A percentile compares a stretch with the other conserved stretches of the same genome.
phyloP scores from a whole-genome alignment of 2,797 vertebrate species.

The Acipenser transmontanus region DNA sequence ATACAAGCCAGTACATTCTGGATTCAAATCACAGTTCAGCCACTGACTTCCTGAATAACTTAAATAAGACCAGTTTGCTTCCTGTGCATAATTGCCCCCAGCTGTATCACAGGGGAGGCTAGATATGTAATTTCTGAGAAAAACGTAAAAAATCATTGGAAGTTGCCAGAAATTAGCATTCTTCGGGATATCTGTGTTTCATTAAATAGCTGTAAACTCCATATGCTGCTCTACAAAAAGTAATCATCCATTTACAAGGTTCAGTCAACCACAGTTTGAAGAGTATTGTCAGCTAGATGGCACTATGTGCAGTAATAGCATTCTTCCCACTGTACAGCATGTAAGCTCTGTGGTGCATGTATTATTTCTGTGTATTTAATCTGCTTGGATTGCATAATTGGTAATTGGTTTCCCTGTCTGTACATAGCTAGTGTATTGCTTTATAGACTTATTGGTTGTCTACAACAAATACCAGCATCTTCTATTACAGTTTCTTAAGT shows the following conservation, averaged over 20 bases:
- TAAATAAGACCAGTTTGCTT: slow-evolving; percentile 45
- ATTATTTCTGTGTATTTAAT: slow-evolving; percentile 58
- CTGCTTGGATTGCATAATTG: slow-evolving; percentile 25
- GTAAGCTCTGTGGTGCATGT: slow-evolving; percentile 42
- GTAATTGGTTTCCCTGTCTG: slow-evolving; percentile 39
- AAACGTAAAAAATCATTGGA: slow-evolving; percentile 62
- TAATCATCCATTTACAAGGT: neutral
- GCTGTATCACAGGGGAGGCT: slow-evolving; percentile 52
- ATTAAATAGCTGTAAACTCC: slow-evolving; percentile 61
- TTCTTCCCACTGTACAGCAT: slow-evolving; percentile 42
- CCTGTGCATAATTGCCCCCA: slow-evolving; percentile 65
- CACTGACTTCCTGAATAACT: slow-evolving; percentile 45
- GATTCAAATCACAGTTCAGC: slow-evolving; percentile 43
- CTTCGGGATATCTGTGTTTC: slow-evolving; percentile 59
- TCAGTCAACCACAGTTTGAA: neutral
- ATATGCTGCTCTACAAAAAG: slow-evolving; percentile 26
- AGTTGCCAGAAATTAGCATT: slow-evolving; percentile 67
- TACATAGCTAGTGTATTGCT: slow-evolving; percentile 14
- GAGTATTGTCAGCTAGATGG: slow-evolving; percentile 15
- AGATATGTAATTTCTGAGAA: slow-evolving; percentile 62
- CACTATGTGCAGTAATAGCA: slow-evolving; percentile 40
- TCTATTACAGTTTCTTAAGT: too few species aligned
- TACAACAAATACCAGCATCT: too few species aligned
- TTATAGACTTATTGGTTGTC: too few species aligned
- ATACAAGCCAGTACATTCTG: slow-evolving; percentile 26